These are phyloP conservation scores for Apis laboriosa DNA, from an alignment of 1,140 invertebrate species.

Conservation along the genomic window DNA sequence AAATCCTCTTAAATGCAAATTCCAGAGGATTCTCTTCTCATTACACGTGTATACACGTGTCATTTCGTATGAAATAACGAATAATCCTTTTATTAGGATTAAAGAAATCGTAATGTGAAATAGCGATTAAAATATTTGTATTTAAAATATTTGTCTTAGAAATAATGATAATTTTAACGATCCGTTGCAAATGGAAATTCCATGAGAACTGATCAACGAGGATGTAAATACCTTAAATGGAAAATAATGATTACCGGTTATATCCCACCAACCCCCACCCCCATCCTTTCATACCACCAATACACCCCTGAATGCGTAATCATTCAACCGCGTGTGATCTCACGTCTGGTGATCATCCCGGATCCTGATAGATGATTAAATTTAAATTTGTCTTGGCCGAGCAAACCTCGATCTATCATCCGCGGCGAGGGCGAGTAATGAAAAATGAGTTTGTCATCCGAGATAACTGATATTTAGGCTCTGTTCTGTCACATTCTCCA, in stretches of 20 bases:
- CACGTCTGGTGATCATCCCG: neutral
- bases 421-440: constrained; percentile 18
- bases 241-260: constrained; percentile 65
- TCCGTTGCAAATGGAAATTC: too few species aligned
- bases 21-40: neutral
- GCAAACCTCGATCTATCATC: constrained; percentile 44
- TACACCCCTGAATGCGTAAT: constrained; percentile 50
- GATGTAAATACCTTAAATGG: constrained; percentile 52
- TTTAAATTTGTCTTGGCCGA: constrained; percentile 51
- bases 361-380: constrained; percentile 53
- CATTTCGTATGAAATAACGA: too few species aligned
- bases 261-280: neutral
- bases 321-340: constrained; percentile 41
- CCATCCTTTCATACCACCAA: constrained; percentile 2
- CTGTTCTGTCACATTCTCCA: constrained; percentile 5
- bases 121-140: too few species aligned
- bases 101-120: too few species aligned
- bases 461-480: constrained; percentile 36
- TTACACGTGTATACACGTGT: too few species aligned
- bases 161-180: too few species aligned
- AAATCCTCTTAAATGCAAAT: neutral
- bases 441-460: constrained; percentile 50
- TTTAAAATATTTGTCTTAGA: too few species aligned
- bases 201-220: neutral
- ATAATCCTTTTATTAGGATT: too few species aligned